phyloP scores from a whole-genome alignment of 2,797 vertebrate species.

The Masticophis lateralis region DNA sequence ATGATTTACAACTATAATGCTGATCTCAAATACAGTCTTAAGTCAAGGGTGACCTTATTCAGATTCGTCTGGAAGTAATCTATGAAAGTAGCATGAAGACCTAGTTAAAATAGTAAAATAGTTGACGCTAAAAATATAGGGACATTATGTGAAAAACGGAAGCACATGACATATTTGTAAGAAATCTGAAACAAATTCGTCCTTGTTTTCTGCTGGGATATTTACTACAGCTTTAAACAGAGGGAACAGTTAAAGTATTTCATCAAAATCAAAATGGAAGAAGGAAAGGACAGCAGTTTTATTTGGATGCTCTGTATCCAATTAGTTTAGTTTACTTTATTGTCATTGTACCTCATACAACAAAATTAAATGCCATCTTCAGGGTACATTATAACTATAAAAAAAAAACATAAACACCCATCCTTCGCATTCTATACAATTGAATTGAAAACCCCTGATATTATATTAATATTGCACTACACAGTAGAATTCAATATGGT shows the following conservation, averaged over 20 bases:
- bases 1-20: background rate
- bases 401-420: too few species aligned
- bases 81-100: background rate
- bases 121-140: background rate
- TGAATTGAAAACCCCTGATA: too few species aligned
- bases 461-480: too few species aligned
- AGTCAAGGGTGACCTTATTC: background rate
- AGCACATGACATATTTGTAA: background rate
- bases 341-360: too few species aligned
- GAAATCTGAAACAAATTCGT: background rate
- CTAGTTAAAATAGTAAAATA: background rate
- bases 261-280: slow-evolving; percentile 6
- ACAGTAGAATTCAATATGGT: too few species aligned
- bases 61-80: background rate
- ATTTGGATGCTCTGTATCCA: background rate
- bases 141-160: background rate
- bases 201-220: background rate
- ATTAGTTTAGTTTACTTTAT: too few species aligned
- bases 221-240: background rate
- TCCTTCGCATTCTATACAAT: too few species aligned
- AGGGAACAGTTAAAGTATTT: background rate
- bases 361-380: too few species aligned
- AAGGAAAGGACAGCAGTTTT: background rate
- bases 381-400: too few species aligned
- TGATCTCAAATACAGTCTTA: background rate